These are phyloP conservation scores for Andrena marginata DNA, from an alignment of 2,888 invertebrate species.

Conservation along the genomic window DNA sequence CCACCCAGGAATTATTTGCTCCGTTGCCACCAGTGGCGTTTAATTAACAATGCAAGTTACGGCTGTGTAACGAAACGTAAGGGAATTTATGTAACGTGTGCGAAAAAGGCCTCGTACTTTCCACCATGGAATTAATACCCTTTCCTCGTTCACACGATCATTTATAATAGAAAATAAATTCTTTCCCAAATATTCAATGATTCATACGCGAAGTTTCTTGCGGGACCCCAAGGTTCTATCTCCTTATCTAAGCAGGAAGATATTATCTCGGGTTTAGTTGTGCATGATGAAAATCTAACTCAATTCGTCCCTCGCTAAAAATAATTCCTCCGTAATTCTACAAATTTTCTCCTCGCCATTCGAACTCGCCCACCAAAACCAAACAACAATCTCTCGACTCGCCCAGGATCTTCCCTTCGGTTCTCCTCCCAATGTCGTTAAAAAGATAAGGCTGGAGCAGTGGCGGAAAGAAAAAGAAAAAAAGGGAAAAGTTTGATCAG, in stretches of 20 bases:
- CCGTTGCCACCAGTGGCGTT: constrained; percentile 36
- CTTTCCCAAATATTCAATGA: neutral
- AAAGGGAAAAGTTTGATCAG: constrained; percentile 45
- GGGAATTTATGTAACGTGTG: no score
- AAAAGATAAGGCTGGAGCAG: constrained; percentile 55
- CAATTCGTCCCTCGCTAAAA: no score
- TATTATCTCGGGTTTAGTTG: no score
- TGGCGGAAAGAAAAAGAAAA: constrained; percentile 6
- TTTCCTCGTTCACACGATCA: no score
- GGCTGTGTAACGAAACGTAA: neutral
- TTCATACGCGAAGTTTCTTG: no score
- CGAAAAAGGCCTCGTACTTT: no score
- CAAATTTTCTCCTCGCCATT: neutral
- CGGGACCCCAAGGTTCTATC: no score
- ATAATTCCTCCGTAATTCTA: no score
- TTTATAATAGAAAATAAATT: neutral
- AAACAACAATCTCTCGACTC: constrained; percentile 26
- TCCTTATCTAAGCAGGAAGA: no score
- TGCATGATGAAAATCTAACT: no score
- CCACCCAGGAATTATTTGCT: constrained; percentile 75
- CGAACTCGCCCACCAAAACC: neutral
- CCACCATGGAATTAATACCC: no score
- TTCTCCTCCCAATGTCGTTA: constrained; percentile 46
- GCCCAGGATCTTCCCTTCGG: constrained; percentile 24
- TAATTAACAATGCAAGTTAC: constrained; percentile 21